phyloP scores from a whole-genome alignment of 1,140 invertebrate species.

The Drosophila truncata region DNA sequence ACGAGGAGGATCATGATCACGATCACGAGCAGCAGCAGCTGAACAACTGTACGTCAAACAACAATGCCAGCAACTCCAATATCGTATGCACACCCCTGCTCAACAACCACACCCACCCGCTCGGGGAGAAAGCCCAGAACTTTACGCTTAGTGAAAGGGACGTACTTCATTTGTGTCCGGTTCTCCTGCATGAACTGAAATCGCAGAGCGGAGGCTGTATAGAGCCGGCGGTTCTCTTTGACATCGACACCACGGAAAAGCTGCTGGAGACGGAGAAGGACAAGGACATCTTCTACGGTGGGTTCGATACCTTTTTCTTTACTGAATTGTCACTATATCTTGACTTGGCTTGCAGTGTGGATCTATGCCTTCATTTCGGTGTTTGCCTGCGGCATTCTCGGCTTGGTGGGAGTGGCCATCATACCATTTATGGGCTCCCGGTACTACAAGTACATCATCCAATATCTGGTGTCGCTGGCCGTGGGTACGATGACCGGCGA shows the following conservation, averaged over 20 bases:
- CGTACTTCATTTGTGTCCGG: slow-evolving; percentile 88
- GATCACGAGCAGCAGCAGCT: slow-evolving; percentile 2
- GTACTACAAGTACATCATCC: slow-evolving; percentile 95
- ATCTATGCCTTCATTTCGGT: slow-evolving; percentile 93
- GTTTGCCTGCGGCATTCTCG: slow-evolving; percentile 93
- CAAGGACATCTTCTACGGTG: slow-evolving; percentile 77
- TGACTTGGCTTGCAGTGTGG: slow-evolving; percentile 89
- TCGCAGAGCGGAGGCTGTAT: slow-evolving; percentile 87
- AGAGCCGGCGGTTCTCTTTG: slow-evolving; percentile 52
- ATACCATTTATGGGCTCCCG: slow-evolving; percentile 95
- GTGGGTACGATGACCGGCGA: slow-evolving; percentile 96
- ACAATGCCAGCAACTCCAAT: slow-evolving; percentile 35
- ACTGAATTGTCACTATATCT: background rate
- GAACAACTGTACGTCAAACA: slow-evolving; percentile 48
- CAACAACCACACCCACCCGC: slow-evolving; percentile 6
- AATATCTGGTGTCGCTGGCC: slow-evolving; percentile 96
- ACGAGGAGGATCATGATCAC: slow-evolving; percentile 10
- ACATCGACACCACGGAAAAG: slow-evolving; percentile 55
- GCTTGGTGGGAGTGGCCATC: slow-evolving; percentile 92
- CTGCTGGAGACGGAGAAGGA: slow-evolving; percentile 37
- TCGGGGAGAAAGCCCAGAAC: slow-evolving; percentile 20
- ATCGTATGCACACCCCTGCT: slow-evolving; percentile 38
- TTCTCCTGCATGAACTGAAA: slow-evolving; percentile 88
- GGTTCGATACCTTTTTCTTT: background rate
- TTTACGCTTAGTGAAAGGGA: slow-evolving; percentile 65